phyloP scores from a whole-genome alignment of 2,797 vertebrate genomes.

The Cryptoprocta ferox region DNA sequence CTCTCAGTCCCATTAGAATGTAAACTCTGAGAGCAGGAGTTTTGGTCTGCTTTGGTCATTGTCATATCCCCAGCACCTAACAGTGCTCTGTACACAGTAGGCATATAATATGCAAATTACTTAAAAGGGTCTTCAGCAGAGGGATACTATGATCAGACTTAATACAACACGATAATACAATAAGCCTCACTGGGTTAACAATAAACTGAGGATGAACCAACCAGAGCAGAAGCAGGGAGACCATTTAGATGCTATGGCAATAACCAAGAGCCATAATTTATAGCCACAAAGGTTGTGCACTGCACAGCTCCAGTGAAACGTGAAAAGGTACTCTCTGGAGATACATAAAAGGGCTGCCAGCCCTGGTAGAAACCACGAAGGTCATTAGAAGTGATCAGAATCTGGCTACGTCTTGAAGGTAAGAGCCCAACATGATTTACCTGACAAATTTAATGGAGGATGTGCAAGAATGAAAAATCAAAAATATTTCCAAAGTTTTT shows the following conservation, averaged over 20 bases:
- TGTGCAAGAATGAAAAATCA: conserved; percentile 13
- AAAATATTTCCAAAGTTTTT: neutral
- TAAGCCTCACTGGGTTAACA: neutral
- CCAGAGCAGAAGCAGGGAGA: neutral
- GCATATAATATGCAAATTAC: neutral
- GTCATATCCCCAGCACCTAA: neutral
- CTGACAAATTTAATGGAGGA: neutral
- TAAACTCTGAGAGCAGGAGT: neutral
- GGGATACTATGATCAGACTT: neutral
- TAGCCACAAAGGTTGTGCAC: neutral
- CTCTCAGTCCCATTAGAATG: neutral
- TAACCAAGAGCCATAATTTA: neutral
- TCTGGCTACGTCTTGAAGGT: neutral
- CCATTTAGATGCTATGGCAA: neutral
- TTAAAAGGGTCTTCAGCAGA: neutral
- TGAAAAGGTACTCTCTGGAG: neutral
- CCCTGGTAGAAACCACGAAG: neutral
- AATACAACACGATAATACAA: neutral
- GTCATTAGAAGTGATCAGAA: neutral
- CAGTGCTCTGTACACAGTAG: neutral
- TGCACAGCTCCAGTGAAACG: neutral
- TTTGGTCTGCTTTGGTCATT: neutral
- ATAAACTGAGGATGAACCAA: neutral
- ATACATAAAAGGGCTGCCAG: neutral
- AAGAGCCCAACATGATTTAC: neutral